phyloP scores from a whole-genome alignment of 2,888 invertebrate genomes.

The Hyposoter dolosus region DNA sequence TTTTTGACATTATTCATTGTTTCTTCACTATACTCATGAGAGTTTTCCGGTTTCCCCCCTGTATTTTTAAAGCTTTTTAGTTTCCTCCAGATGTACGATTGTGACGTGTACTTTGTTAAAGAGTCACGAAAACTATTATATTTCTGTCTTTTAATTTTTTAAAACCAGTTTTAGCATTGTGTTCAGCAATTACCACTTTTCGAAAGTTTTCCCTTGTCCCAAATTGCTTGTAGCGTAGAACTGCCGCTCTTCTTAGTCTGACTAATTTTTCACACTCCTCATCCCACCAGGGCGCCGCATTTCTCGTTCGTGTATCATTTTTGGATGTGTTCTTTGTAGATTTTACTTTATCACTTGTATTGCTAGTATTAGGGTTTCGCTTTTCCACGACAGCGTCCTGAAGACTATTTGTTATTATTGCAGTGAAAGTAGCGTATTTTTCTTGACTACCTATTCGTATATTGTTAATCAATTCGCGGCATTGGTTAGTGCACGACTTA shows the following conservation, averaged over 20 bases:
- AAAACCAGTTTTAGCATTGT: conserved; percentile 2
- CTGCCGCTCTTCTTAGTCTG: conserved; percentile 15
- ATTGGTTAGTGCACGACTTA: neutral
- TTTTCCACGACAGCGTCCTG: neutral
- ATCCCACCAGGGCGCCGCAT: neutral
- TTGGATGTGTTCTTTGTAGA: neutral
- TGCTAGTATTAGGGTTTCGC: neutral
- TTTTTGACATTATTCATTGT: conserved; percentile 1
- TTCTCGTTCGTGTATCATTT: neutral
- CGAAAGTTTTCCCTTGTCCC: neutral
- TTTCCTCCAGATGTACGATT: neutral
- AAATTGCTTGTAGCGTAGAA: neutral
- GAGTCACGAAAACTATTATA: neutral
- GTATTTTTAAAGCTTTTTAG: conserved; percentile 2
- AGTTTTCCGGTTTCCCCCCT: conserved; percentile 22
- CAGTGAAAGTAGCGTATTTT: neutral
- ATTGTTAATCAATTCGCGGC: neutral
- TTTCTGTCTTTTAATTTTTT: neutral
- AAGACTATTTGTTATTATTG: neutral
- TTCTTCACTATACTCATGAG: conserved; percentile 1
- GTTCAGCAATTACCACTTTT: conserved; percentile 1
- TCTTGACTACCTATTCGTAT: neutral
- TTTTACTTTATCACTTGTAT: neutral
- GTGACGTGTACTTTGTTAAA: neutral
- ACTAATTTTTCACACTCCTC: conserved; percentile 3